Evolutionary conservation across 2,888 invertebrate genomes (phyloP).

Genomic region (Amblyteles armatorius): DNA sequence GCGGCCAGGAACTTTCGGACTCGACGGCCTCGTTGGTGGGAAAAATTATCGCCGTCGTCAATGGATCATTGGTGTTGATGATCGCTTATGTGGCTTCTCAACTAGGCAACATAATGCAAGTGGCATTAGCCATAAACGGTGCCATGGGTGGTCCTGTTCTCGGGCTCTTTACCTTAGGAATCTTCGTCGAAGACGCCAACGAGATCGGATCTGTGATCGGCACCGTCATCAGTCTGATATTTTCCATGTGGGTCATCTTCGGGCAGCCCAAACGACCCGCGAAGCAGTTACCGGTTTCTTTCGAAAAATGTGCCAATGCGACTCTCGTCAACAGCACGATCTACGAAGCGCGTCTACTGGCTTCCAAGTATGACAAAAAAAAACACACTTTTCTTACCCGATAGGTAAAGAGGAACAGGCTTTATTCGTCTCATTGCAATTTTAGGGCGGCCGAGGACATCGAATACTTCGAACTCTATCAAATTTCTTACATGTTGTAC

Average conservation of each 20-base stretch:
- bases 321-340: slow-evolving; percentile 42
- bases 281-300: slow-evolving; percentile 72
- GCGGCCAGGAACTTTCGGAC: slow-evolving; percentile 89
- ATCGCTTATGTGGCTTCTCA: slow-evolving; percentile 77
- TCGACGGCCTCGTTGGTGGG: slow-evolving; percentile 90
- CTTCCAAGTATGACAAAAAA: slow-evolving; percentile 29
- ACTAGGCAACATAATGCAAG: slow-evolving; percentile 82
- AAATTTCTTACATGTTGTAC: slow-evolving; percentile 91
- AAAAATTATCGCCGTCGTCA: slow-evolving; percentile 76
- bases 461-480: slow-evolving; percentile 88
- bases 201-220: slow-evolving; percentile 79
- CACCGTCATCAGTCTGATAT: slow-evolving; percentile 71
- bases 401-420: not conserved
- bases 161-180: slow-evolving; percentile 94
- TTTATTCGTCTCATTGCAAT: not conserved
- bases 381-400: not conserved
- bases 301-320: slow-evolving; percentile 72
- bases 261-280: slow-evolving; percentile 70
- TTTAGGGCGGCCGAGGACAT: slow-evolving; percentile 62
- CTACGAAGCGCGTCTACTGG: slow-evolving; percentile 41
- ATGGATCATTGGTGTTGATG: slow-evolving; percentile 75
- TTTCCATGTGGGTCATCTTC: slow-evolving; percentile 64
- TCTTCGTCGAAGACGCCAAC: slow-evolving; percentile 94
- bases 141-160: slow-evolving; percentile 94
- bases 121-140: slow-evolving; percentile 93